These are phyloP conservation scores for Alca torda DNA, from an alignment of 2,797 vertebrate species.

Conservation along the genomic window DNA sequence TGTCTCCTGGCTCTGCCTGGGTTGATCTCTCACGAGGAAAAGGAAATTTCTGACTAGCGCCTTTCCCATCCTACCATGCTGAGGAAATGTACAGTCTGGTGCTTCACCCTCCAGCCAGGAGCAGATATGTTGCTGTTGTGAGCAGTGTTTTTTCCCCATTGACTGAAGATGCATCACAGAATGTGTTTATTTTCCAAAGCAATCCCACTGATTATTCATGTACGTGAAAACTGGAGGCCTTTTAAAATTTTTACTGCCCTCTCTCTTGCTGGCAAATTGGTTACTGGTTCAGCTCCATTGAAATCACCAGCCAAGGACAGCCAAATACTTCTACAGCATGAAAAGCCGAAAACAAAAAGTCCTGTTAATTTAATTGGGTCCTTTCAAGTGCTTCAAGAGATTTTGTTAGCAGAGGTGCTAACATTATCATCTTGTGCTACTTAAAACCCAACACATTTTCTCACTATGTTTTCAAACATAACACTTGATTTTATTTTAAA, in stretches of 20 bases:
- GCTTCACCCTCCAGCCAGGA: neutral
- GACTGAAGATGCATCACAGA: neutral
- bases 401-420: constrained; percentile 62
- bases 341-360: constrained; percentile 54
- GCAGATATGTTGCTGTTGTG: neutral
- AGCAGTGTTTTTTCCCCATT: neutral
- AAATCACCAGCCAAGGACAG: neutral
- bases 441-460: constrained; percentile 42
- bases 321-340: constrained; percentile 9
- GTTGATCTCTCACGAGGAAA: neutral
- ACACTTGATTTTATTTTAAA: constrained; percentile 55
- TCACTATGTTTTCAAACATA: constrained; percentile 55
- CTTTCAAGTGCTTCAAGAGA: constrained; percentile 51
- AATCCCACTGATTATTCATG: neutral
- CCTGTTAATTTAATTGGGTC: constrained; percentile 54
- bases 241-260: neutral
- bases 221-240: neutral
- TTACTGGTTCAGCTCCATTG: neutral
- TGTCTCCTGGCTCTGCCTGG: neutral
- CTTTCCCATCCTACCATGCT: neutral
- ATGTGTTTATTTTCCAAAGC: neutral
- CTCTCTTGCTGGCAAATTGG: neutral
- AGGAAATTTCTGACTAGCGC: neutral
- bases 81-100: neutral
- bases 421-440: constrained; percentile 32